Base-by-base conservation (phyloP, 1,140 invertebrate species). In the Drosophila lini region DNA sequence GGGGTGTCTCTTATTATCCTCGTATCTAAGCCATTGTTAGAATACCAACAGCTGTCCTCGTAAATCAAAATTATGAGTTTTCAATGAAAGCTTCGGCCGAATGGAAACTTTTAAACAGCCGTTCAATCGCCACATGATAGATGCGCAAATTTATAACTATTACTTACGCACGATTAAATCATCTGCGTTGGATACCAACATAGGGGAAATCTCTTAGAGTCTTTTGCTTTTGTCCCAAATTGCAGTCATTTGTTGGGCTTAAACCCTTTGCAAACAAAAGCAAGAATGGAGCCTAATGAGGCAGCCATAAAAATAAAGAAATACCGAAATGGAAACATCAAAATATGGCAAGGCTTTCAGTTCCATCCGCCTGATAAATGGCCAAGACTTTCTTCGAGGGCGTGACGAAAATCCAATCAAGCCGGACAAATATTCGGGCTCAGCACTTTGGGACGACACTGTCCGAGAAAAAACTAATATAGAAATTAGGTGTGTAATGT, bases 401-500 rank as follows among this genome's bases (percentile, higher is more conserved):
- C 84, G 84, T 89, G 84, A 89, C 84, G 74, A 84, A 89, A 78
- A 89, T 84, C 84, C 84, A 89, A 89, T 89, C 84, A 89, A 74
- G 74, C 70, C 75, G 65, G 77, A 89, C 74, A 81, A 79, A 83
- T 83, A 83, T 71, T 64, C 60, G 38, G 48, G 53, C 50, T 70
- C 60, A 69, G 50, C 62, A 59, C 53, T 61, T 60, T 73, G 28
- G 52, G 34, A 19, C 36, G 48, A 32, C 61, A 56, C 15, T 76
- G 77, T 67, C 78, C 61, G 52, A 50, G 55, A 48, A 86, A 89
- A 89, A 88, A 88, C 80, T 89, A 88, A 89, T 88, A 89, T 80
- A 89, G 84, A 89, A 89, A 89, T 89, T 89, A 89, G 84, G 84
- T 89, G 84, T 89, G 84, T 89, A 89, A 89, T 89, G 84, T 89